Base-by-base conservation (phyloP, 1,140 invertebrate genomes). In the Tetraneura akinire region DNA sequence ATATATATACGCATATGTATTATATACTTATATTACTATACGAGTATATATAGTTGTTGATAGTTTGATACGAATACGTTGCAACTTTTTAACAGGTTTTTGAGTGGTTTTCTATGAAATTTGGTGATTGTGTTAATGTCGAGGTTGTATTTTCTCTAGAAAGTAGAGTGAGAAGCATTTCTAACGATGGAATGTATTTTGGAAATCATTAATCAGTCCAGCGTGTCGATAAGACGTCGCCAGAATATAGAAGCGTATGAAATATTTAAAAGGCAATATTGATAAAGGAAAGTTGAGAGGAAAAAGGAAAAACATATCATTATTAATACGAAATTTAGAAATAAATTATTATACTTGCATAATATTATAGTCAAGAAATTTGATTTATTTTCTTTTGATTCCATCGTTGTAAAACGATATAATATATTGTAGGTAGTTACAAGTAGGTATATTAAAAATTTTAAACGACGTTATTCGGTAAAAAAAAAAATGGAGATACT, bases 71-170 rank as follows among this genome's bases (percentile, higher is more conserved):
- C 45, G 45, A 70, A 49, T 70, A 29, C 16, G 23, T 29, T 71
- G 45, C 49, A 49, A 51, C 45, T 71, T 71, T 71, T 71, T 71
- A 71, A 71, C 45, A 71, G 47, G 23, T 71, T 71, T 71, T 71
- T 51, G 45, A 71, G 68, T 51, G 45, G 66, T 70, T 49, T 49
- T 32, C 66, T 42, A 70, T 70, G 29, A 70, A 49, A 70, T 45
- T 51, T 21, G 16, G 66, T 23, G 11, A 47, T 47, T 14, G 21
- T 23, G 45, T 71, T 51, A 51, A 71, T 29, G 45, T 51, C 47
- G 47, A 71, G 23, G 51, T 71, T 71, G 45, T 51, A 45, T 49
- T 51, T 45, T 71, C 47, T 29, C 14, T 51, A 21, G 23, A 37
- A 18, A 49, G 47, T 10, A 14, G 68, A 26, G 45, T 13, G 21